phyloP scores from a whole-genome alignment of 2,797 vertebrate genomes.

The Acanthiza pusilla region DNA sequence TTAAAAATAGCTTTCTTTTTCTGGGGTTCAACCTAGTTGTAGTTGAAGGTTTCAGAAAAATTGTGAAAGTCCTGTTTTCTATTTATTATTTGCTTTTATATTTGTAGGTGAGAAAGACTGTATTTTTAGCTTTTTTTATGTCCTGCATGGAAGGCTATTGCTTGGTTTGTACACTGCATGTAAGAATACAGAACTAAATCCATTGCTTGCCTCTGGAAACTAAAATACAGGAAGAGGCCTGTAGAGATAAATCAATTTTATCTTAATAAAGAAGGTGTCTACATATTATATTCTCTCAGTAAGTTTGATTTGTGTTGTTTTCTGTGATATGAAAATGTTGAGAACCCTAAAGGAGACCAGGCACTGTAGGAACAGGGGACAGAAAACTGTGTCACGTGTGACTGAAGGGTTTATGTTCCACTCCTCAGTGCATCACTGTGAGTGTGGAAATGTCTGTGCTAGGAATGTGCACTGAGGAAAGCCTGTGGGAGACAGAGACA shows the following conservation, averaged over 20 bases:
- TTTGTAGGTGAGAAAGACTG: neutral
- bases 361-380: neutral
- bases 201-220: neutral
- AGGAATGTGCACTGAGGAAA: neutral
- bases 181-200: neutral
- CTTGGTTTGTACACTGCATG: neutral
- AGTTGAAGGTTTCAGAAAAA: neutral
- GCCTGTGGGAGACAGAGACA: neutral
- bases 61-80: neutral
- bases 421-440: neutral
- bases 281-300: neutral
- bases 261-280: neutral
- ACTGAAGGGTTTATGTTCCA: neutral
- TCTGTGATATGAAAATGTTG: neutral
- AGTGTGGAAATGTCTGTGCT: neutral
- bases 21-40: neutral
- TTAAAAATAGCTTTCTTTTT: neutral
- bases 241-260: neutral
- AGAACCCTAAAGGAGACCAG: neutral
- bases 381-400: neutral
- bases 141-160: rapidly evolving
- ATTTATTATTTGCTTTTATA: neutral
- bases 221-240: neutral
- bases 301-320: neutral
- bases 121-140: neutral